These are phyloP conservation scores for Nomada flava DNA, from an alignment of 2,888 invertebrate genomes.

Conservation along the genomic window DNA sequence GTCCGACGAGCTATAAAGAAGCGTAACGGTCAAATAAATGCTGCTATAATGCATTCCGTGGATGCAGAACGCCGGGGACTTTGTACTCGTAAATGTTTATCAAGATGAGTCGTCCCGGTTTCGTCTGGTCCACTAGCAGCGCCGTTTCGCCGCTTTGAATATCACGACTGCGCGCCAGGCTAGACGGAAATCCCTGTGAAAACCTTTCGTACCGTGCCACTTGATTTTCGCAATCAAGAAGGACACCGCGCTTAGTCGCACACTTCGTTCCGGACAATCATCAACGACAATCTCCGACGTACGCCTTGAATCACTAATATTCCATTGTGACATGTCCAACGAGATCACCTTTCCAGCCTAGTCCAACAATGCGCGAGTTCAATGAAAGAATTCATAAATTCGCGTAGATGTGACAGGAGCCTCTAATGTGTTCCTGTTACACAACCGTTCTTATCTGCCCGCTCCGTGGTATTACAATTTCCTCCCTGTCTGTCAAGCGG, in stretches of 20 bases:
- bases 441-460: conserved; percentile 32
- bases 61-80: conserved; percentile 36
- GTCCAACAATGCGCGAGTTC: background rate
- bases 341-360: background rate
- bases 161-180: background rate
- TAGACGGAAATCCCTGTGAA: too few species aligned
- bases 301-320: background rate
- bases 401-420: conserved; percentile 18
- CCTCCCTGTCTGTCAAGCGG: conserved; percentile 44
- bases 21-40: conserved; percentile 53
- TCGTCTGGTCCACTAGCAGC: conserved; percentile 40
- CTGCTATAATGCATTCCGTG: conserved; percentile 50
- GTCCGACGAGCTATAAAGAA: conserved; percentile 53
- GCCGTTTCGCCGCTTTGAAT: conserved; percentile 23
- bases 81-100: conserved; percentile 56
- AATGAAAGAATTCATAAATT: conserved; percentile 25
- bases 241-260: too few species aligned
- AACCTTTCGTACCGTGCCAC: background rate
- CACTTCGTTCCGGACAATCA: background rate
- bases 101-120: conserved; percentile 43
- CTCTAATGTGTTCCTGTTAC: conserved; percentile 32
- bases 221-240: conserved; percentile 4
- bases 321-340: conserved; percentile 7
- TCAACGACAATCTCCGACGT: background rate
- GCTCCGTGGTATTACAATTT: conserved; percentile 44